phyloP scores from a whole-genome alignment of 2,113 vertebrate species.

The Prolemur simus region DNA sequence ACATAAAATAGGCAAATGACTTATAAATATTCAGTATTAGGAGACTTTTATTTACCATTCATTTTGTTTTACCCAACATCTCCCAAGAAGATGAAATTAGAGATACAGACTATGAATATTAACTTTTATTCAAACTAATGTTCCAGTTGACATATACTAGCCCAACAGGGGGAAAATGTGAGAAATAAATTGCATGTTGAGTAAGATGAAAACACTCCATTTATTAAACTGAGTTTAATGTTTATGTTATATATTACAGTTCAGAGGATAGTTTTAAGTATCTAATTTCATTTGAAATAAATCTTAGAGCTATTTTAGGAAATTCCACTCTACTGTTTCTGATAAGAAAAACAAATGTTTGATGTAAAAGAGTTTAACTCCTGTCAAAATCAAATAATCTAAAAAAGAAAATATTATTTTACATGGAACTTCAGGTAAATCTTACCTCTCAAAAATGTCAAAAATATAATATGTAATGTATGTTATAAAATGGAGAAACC shows the following conservation, averaged over 20 bases:
- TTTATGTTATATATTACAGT: not conserved
- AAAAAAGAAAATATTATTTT: not conserved
- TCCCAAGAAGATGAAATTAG: conserved; percentile 19
- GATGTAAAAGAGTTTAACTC: not conserved
- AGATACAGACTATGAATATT: not conserved
- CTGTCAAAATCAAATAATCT: conserved; percentile 1
- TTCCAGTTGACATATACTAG: not conserved
- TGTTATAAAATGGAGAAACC: not conserved
- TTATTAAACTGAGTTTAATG: not conserved
- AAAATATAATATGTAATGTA: not conserved
- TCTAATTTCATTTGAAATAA: conserved; percentile 48
- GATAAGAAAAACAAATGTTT: not conserved
- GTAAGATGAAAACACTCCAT: not conserved
- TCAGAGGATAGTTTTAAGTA: not conserved
- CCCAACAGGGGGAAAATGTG: not conserved
- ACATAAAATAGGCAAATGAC: conserved; percentile 17
- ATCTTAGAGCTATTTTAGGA: not conserved
- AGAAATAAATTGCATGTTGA: not conserved
- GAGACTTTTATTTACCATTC: not conserved
- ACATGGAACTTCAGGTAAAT: not conserved
- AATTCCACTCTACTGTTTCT: not conserved
- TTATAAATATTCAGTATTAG: not conserved
- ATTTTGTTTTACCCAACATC: not conserved
- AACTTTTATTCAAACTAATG: not conserved
- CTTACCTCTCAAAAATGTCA: not conserved